Percentiles rank a stretch among this genome's conserved stretches.
Evolutionary conservation across 2,113 vertebrate species (phyloP).

Genomic region (Paratilapia polleni): DNA sequence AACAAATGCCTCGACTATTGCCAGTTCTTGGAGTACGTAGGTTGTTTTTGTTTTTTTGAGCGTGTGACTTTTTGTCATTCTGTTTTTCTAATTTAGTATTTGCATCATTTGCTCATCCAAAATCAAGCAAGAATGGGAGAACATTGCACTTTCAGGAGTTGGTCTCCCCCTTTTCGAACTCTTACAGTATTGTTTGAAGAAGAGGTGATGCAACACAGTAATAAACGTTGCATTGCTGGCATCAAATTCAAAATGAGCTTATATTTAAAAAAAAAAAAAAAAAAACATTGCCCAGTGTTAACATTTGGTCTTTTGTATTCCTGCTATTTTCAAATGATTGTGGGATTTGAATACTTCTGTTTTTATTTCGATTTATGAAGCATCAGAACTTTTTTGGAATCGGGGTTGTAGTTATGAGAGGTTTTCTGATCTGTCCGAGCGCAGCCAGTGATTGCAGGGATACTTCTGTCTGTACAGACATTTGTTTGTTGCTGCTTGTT

Average conservation of each 20-base stretch:
- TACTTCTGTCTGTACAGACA: neutral
- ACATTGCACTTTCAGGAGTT: too few species aligned
- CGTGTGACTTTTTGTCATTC: too few species aligned
- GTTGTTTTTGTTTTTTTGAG: too few species aligned
- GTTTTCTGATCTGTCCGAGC: neutral
- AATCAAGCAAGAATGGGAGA: too few species aligned
- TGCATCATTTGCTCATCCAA: too few species aligned
- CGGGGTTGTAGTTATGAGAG: neutral
- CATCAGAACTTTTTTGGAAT: neutral
- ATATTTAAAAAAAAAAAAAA: neutral
- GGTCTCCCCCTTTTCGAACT: too few species aligned
- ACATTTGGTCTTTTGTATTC: neutral
- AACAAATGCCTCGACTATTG: too few species aligned
- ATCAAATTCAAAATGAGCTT: neutral
- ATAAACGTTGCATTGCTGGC: neutral
- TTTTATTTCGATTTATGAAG: neutral
- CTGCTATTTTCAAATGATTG: too few species aligned
- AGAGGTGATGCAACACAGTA: too few species aligned
- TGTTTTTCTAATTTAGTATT: too few species aligned
- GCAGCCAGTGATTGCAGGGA: neutral
- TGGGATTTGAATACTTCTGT: neutral
- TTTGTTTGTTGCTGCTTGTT: neutral
- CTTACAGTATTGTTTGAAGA: too few species aligned
- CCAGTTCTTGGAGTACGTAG: too few species aligned
- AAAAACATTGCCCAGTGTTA: neutral